These are phyloP conservation scores for Drosophila obscura DNA, from an alignment of 1,140 invertebrate genomes.

Conservation along the genomic window DNA sequence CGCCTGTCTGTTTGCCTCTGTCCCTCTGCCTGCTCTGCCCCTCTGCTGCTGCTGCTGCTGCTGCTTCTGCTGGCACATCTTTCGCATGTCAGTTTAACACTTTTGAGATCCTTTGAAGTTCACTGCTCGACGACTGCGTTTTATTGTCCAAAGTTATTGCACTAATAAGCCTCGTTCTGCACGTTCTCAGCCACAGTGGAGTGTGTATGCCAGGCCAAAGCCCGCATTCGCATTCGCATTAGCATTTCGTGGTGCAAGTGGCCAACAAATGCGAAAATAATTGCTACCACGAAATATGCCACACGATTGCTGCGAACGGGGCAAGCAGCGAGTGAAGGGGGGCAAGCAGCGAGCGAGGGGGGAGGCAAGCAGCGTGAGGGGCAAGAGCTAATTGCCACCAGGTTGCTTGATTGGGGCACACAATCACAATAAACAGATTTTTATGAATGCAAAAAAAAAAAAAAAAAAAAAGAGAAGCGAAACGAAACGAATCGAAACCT, in stretches of 20 bases:
- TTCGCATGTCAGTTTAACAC: constrained; percentile 81
- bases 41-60: constrained; percentile 6
- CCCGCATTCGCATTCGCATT: constrained; percentile 42
- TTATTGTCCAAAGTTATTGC: constrained; percentile 81
- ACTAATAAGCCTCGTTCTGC: constrained; percentile 72
- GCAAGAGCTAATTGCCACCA: constrained; percentile 59
- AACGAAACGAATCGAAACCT: too few relatives aligned
- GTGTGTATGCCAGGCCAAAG: too few relatives aligned
- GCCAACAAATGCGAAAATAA: constrained; percentile 81
- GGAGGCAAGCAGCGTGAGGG: background rate
- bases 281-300: constrained; percentile 65
- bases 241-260: constrained; percentile 65
- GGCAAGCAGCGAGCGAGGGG: too few relatives aligned
- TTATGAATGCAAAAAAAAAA: constrained; percentile 14
- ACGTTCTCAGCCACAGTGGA: background rate
- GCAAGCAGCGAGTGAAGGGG: too few relatives aligned
- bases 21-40: constrained; percentile 3
- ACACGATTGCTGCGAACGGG: constrained; percentile 3
- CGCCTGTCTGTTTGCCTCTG: background rate
- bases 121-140: constrained; percentile 24
- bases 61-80: constrained; percentile 32
- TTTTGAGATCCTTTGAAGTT: constrained; percentile 77
- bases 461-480: background rate
- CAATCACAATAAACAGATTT: constrained; percentile 59
- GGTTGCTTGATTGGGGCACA: constrained; percentile 51